These are phyloP conservation scores for Arctocebus calabarensis DNA, from an alignment of 2,797 vertebrate species.

Conservation along the genomic window DNA sequence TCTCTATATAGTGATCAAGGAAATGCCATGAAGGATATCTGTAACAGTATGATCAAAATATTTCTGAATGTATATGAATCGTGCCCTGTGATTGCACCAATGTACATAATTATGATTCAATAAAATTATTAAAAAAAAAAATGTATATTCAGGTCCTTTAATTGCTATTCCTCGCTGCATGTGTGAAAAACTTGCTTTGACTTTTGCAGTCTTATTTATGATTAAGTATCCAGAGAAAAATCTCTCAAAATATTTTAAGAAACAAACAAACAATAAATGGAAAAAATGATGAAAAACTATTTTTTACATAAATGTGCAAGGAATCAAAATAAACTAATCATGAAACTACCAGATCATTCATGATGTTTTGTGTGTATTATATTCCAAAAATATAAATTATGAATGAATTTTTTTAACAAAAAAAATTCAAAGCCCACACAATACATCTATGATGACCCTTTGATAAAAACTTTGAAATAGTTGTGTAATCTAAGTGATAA, in stretches of 20 bases:
- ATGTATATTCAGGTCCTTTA: background rate
- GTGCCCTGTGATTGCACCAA: too few relatives aligned
- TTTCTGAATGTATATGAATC: too few relatives aligned
- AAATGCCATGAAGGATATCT: too few relatives aligned
- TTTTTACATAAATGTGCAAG: background rate
- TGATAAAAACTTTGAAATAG: background rate
- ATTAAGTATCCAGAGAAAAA: background rate
- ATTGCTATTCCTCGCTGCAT: background rate
- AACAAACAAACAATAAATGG: background rate
- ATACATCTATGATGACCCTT: background rate
- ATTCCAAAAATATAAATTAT: background rate
- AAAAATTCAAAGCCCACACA: background rate
- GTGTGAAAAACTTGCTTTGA: background rate
- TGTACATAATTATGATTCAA: too few relatives aligned
- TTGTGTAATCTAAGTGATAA: background rate
- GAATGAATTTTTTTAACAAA: background rate
- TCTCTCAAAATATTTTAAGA: conserved; percentile 49
- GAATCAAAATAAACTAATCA: conserved; percentile 7
- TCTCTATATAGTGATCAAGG: too few relatives aligned
- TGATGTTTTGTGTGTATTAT: background rate
- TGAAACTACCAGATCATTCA: background rate
- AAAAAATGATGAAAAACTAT: background rate
- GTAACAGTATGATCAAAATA: too few relatives aligned
- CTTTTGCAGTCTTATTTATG: background rate
- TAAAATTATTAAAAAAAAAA: too few relatives aligned